A percentile compares a stretch with the other conserved stretches of the same genome.
These are phyloP conservation scores for Bubalus kerabau DNA, from an alignment of 2,113 vertebrate species.

Conservation along the genomic window DNA sequence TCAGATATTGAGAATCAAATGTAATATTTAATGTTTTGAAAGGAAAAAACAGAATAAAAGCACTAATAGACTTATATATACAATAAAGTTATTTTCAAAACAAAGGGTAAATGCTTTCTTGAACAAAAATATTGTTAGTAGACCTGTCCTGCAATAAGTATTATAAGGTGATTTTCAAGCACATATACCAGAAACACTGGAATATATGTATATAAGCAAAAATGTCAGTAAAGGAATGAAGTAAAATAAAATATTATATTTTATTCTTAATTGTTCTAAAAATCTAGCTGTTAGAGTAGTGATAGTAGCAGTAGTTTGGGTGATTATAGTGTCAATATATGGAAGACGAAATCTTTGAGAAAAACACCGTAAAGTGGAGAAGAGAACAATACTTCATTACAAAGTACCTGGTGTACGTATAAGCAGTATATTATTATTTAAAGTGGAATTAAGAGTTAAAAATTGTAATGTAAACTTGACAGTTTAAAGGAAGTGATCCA, in stretches of 20 bases:
- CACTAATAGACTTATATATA: neutral
- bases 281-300: neutral
- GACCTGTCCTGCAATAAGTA: neutral
- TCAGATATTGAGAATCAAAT: neutral
- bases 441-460: neutral
- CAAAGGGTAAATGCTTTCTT: neutral
- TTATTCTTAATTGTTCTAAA: neutral
- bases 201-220: neutral
- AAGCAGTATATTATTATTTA: neutral
- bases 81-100: neutral
- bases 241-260: neutral
- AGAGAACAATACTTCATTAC: neutral
- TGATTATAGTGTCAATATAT: neutral
- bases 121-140: neutral
- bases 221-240: neutral
- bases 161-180: neutral
- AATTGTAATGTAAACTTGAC: neutral
- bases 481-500: neutral
- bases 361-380: neutral
- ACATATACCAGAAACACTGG: neutral
- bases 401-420: fast-evolving
- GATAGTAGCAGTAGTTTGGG: neutral
- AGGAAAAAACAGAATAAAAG: neutral
- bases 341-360: neutral
- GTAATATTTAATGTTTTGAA: neutral